A percentile compares a stretch with the other conserved stretches of the same genome.
These are phyloP conservation scores for Gymnoscopelus microlampas DNA, from an alignment of 2,797 vertebrate species.

Conservation along the genomic window DNA sequence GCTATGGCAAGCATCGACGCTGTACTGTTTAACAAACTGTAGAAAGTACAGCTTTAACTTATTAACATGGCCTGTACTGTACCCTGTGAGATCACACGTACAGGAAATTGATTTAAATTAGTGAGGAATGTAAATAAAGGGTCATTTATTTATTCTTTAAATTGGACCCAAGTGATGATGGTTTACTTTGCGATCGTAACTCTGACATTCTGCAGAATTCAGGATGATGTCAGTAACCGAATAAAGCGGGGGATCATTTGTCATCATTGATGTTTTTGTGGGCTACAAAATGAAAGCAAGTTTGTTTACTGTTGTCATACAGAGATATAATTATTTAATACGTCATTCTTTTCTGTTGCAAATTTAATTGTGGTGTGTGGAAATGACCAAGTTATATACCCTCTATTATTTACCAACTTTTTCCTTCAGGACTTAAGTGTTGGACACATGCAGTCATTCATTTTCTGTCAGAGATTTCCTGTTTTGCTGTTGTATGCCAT, in stretches of 20 bases:
- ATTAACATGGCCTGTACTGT: neutral
- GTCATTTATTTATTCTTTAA: neutral
- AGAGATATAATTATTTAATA: no score
- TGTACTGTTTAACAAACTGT: neutral
- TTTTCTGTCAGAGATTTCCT: slow-evolving; percentile 37
- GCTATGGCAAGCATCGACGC: neutral
- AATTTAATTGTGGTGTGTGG: no score
- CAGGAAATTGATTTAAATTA: neutral
- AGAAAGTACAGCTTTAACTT: neutral
- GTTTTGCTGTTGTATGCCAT: slow-evolving; percentile 25
- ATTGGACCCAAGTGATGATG: no score
- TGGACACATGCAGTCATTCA: neutral
- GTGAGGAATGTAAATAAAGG: neutral
- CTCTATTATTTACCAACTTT: neutral
- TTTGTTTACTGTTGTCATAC: no score
- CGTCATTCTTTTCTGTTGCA: no score
- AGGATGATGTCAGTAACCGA: no score
- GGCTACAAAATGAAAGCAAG: neutral
- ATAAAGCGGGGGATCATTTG: no score
- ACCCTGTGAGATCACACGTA: neutral
- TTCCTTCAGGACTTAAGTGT: neutral
- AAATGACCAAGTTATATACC: slow-evolving; percentile 14
- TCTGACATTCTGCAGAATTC: no score
- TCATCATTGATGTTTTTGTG: no score
- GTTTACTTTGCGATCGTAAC: neutral